A percentile compares a stretch with the other conserved stretches of the same genome.
These are phyloP conservation scores for Caloenas nicobarica DNA, from an alignment of 2,113 vertebrate genomes.

Conservation along the genomic window DNA sequence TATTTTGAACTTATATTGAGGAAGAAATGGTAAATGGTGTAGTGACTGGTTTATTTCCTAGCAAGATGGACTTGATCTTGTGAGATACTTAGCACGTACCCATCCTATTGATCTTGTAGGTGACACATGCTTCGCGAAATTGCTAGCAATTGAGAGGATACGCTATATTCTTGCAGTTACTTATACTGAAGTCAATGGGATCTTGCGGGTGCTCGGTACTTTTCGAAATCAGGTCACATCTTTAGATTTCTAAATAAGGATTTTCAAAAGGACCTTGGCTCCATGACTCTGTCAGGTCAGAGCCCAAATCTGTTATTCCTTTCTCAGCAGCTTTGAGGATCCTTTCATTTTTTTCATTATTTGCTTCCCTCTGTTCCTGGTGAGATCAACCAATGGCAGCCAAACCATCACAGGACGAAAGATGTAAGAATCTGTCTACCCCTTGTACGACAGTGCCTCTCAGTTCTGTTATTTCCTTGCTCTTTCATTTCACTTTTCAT, in stretches of 20 bases:
- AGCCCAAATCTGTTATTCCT: neutral
- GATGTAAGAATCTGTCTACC: neutral
- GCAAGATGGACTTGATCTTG: neutral
- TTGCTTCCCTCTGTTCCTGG: neutral
- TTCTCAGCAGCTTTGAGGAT: slow-evolving; percentile 32
- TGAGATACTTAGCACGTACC: neutral
- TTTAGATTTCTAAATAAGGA: slow-evolving; percentile 42
- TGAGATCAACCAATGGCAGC: neutral
- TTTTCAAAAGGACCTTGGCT: slow-evolving; percentile 38
- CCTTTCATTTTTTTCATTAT: neutral
- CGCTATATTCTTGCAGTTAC: neutral
- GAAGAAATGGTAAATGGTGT: neutral
- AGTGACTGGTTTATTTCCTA: neutral
- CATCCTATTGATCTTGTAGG: neutral
- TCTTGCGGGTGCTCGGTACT: neutral
- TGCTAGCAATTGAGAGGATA: neutral
- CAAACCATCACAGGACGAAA: neutral
- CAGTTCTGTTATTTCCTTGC: neutral
- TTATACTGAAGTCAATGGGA: neutral
- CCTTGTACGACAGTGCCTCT: neutral
- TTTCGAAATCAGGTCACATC: slow-evolving; percentile 43
- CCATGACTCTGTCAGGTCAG: slow-evolving; percentile 21
- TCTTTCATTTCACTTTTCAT: slow-evolving; percentile 3
- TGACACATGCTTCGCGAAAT: neutral
- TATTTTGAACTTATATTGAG: neutral